Evolutionary conservation across 2,888 invertebrate genomes (phyloP).

Genomic region (Cosmia pyralina): DNA sequence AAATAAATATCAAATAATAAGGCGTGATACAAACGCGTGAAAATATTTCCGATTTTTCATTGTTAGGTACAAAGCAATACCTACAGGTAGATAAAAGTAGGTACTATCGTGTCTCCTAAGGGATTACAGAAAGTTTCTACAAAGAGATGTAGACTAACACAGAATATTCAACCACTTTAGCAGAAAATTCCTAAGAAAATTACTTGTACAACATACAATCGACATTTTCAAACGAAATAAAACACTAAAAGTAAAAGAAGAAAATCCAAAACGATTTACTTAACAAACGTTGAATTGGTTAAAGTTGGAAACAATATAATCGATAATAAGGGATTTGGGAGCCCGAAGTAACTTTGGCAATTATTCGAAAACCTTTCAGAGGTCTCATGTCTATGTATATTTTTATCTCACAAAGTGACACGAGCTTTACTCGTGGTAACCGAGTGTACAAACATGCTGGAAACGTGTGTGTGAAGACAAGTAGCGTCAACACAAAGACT

Average conservation of each 20-base stretch:
- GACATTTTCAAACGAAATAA: slow-evolving; percentile 1
- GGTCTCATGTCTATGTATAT: slow-evolving; percentile 47
- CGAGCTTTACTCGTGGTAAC: neutral
- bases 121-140: neutral
- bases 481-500: neutral
- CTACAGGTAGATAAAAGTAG: neutral
- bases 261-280: slow-evolving; percentile 13
- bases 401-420: neutral
- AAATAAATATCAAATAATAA: no score
- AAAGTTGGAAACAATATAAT: slow-evolving; percentile 62
- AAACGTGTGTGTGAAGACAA: neutral
- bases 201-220: neutral
- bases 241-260: slow-evolving; percentile 4
- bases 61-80: neutral
- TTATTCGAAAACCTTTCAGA: slow-evolving; percentile 52
- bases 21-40: neutral
- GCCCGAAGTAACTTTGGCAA: slow-evolving; percentile 48
- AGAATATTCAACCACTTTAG: neutral
- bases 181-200: neutral
- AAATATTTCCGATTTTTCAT: neutral
- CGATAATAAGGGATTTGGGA: slow-evolving; percentile 54
- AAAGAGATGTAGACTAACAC: neutral
- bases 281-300: slow-evolving; percentile 26
- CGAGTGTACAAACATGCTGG: neutral
- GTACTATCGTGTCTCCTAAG: neutral